Percentiles rank a stretch among this genome's conserved stretches.
phyloP scores from a whole-genome alignment of 2,113 vertebrate species.

The Cyprinodon brontotheroides region DNA sequence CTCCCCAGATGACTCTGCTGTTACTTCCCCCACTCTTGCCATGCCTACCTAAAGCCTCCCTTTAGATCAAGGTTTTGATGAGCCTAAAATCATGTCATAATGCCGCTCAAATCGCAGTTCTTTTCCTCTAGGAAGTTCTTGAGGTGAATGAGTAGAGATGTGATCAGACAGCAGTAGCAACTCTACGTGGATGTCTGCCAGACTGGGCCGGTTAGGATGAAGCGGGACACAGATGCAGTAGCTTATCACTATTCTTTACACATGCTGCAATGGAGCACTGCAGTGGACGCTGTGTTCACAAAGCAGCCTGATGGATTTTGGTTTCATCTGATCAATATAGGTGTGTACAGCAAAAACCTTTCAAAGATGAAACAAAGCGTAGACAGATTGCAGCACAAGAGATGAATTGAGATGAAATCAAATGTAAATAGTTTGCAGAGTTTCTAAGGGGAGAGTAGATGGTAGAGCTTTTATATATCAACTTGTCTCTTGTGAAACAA shows the following conservation, averaged over 20 bases:
- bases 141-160: constrained; percentile 41
- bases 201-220: constrained; percentile 62
- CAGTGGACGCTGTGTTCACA: constrained; percentile 58
- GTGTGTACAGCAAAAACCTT: constrained; percentile 2
- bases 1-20: constrained; percentile 35
- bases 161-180: constrained; percentile 65
- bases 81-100: constrained; percentile 54
- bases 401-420: constrained; percentile 11
- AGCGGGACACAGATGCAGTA: constrained; percentile 51
- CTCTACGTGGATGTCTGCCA: constrained; percentile 70
- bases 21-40: constrained; percentile 25
- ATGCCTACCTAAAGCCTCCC: constrained; percentile 44
- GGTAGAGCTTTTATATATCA: background rate
- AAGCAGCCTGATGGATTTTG: constrained; percentile 39
- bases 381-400: background rate
- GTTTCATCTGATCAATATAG: constrained; percentile 23
- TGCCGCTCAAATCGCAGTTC: constrained; percentile 52
- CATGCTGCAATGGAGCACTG: constrained; percentile 65
- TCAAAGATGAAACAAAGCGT: constrained; percentile 11
- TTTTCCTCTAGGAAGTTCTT: constrained; percentile 30
- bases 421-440: constrained; percentile 12
- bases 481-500: background rate
- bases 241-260: constrained; percentile 75
- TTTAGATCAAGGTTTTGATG: constrained; percentile 61
- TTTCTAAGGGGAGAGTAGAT: background rate